Conservation (phyloP, 1,140 invertebrate species). For the Drosophila serrata region DNA sequence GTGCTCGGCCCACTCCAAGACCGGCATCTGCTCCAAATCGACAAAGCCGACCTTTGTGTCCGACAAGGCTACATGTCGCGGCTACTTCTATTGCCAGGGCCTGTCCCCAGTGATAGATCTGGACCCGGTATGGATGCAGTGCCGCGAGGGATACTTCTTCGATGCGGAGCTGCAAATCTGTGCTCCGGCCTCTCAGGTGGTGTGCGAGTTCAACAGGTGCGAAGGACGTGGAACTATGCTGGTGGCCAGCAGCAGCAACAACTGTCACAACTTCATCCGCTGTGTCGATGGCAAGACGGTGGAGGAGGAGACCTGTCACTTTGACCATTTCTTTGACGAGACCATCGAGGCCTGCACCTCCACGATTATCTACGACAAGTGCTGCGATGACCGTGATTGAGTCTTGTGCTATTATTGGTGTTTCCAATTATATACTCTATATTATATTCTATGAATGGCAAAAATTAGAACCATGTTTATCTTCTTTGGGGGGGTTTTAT, state of each 20-base stretch:
- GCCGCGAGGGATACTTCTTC: conserved; percentile 65
- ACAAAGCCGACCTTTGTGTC: neutral
- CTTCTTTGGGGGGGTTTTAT: neutral
- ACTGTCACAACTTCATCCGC: conserved; percentile 70
- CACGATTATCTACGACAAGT: conserved; percentile 65
- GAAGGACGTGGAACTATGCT: conserved; percentile 71
- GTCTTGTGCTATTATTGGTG: neutral
- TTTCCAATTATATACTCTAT: conserved; percentile 12
- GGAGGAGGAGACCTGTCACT: conserved; percentile 47
- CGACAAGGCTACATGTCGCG: conserved; percentile 72
- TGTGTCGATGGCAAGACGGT: conserved; percentile 55
- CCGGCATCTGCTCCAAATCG: conserved; percentile 5
- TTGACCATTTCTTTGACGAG: conserved; percentile 76
- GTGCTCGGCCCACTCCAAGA: conserved; percentile 58
- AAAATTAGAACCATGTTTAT: neutral
- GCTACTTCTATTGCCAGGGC: conserved; percentile 68
- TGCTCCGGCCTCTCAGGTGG: conserved; percentile 40
- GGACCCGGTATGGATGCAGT: conserved; percentile 65
- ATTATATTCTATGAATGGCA: conserved; percentile 18
- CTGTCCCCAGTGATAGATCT: conserved; percentile 45
- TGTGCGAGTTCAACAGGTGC: conserved; percentile 71
- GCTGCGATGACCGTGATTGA: conserved; percentile 65
- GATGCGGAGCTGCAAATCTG: conserved; percentile 43
- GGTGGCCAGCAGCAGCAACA: conserved; percentile 63
- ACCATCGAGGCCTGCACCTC: conserved; percentile 44